Evolutionary conservation across 64 coral and sea anemone species (phyloP).

Genomic region (Actinia tenebrosa): DNA sequence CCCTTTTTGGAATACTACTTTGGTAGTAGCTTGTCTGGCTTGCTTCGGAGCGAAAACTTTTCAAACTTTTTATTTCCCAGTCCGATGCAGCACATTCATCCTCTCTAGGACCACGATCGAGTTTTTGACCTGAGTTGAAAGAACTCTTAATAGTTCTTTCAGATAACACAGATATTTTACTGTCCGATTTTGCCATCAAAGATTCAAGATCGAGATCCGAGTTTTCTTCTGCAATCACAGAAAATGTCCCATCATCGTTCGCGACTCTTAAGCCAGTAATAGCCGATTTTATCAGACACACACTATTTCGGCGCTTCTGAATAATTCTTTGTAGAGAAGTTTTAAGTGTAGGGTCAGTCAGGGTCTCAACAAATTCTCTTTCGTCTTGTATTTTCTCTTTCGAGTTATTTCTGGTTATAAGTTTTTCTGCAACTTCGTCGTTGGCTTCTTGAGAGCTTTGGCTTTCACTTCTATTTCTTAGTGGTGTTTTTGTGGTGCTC

Average conservation of each 20-base stretch:
- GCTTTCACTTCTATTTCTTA: neutral
- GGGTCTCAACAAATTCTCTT: neutral
- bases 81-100: neutral
- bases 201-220: neutral
- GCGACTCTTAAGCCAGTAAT: neutral
- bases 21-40: neutral
- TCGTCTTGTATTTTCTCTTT: neutral
- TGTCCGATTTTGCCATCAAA: neutral
- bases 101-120: neutral
- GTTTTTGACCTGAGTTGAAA: neutral
- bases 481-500: neutral
- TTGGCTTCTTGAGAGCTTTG: constrained; percentile 6
- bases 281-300: neutral
- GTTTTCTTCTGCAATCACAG: constrained; percentile 25
- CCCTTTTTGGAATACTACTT: neutral
- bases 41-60: neutral
- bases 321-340: constrained; percentile 12
- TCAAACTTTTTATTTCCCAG: neutral
- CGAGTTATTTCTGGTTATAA: neutral
- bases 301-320: neutral
- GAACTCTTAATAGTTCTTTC: neutral
- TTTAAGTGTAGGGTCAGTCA: neutral
- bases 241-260: constrained; percentile 6
- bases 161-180: neutral
- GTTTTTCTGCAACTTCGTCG: neutral